phyloP scores from a whole-genome alignment of 2,888 invertebrate species.

The Lepidocyrtoides sp. region DNA sequence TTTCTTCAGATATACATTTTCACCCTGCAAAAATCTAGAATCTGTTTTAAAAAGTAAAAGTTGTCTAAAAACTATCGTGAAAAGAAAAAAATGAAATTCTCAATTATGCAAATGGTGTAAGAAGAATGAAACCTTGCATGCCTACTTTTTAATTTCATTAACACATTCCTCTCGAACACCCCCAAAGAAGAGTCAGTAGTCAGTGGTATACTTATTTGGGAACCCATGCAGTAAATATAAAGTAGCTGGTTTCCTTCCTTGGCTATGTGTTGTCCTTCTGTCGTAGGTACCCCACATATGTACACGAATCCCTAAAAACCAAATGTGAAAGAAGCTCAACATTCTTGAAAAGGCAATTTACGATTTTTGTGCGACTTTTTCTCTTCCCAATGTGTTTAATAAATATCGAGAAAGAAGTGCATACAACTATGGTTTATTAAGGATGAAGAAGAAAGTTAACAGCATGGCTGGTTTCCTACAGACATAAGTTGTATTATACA shows the following conservation, averaged over 20 bases:
- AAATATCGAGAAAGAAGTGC: slow-evolving; percentile 41
- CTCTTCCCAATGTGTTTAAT: slow-evolving; percentile 40
- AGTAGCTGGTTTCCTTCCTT: not conserved
- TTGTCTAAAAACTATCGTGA: slow-evolving; percentile 8
- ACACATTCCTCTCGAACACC: slow-evolving; percentile 68
- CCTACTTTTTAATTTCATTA: slow-evolving; percentile 77
- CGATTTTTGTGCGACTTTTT: slow-evolving; percentile 42
- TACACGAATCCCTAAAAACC: not conserved
- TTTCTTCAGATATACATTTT: not conserved
- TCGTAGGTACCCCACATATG: too few relatives aligned
- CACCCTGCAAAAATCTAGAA: not conserved
- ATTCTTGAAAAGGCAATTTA: slow-evolving; percentile 51
- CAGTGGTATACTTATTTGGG: slow-evolving; percentile 19
- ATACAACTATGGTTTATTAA: not conserved
- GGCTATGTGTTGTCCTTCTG: too few relatives aligned
- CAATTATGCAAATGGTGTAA: slow-evolving; percentile 72
- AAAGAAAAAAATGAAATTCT: slow-evolving; percentile 55
- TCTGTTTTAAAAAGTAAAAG: slow-evolving; percentile 42
- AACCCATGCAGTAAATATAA: slow-evolving; percentile 33
- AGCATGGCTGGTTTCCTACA: not conserved
- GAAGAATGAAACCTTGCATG: slow-evolving; percentile 48
- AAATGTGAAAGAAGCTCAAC: not conserved
- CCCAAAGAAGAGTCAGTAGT: slow-evolving; percentile 46
- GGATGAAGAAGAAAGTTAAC: not conserved
- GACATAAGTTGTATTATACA: not conserved